Evolutionary conservation across 2,888 invertebrate species (phyloP).

Genomic region (Penaeus monodon): DNA sequence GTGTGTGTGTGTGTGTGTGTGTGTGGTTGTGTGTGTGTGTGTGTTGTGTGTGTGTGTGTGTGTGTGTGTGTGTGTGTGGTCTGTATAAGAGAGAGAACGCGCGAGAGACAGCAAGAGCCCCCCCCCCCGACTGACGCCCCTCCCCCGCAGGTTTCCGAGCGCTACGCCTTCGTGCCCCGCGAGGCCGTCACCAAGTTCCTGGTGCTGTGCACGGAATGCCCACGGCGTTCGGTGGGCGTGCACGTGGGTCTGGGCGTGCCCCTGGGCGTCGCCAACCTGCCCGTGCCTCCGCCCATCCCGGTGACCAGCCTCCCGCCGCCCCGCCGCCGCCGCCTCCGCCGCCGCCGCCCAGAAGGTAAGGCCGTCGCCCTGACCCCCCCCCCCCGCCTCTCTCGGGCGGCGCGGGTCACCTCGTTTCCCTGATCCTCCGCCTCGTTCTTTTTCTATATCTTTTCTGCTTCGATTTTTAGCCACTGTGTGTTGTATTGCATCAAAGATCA

Average conservation of each 20-base stretch:
- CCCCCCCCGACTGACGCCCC: constrained; percentile 38
- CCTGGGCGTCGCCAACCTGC: constrained; percentile 49
- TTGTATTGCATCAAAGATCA: background rate
- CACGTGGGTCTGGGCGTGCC: constrained; percentile 54
- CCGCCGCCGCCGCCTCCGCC: background rate
- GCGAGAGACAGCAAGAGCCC: too few species aligned
- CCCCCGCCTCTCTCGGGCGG: background rate
- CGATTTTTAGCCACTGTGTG: background rate
- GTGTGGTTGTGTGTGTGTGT: too few species aligned
- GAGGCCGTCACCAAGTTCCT: constrained; percentile 97
- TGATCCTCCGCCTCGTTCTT: background rate
- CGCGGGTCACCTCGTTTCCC: constrained; percentile 19
- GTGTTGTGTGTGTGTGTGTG: too few species aligned
- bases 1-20: too few species aligned
- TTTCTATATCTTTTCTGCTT: background rate
- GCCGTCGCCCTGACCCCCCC: background rate
- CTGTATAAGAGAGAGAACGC: too few species aligned
- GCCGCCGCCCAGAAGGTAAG: too few species aligned
- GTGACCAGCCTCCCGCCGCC: constrained; percentile 36
- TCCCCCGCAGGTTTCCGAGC: constrained; percentile 90
- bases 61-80: too few species aligned
- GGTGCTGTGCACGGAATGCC: constrained; percentile 93
- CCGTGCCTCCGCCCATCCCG: constrained; percentile 39
- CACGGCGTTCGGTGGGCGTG: constrained; percentile 56
- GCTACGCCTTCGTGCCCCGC: constrained; percentile 93